Base-by-base conservation (phyloP, 1,140 invertebrate genomes). In the Argopecten irradians region DNA sequence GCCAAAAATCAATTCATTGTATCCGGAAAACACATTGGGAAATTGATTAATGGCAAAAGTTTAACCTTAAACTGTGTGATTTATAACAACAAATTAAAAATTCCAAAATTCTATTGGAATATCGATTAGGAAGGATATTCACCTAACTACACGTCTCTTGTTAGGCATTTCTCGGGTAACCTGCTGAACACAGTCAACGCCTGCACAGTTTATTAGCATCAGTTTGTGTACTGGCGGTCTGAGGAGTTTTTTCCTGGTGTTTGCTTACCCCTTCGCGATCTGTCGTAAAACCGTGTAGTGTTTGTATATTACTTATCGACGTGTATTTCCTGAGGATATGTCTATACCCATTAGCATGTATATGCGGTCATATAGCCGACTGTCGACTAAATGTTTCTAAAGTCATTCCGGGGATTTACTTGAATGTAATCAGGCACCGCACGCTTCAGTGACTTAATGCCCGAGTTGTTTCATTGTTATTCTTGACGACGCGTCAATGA, bases 271-370 rank as follows among this genome's bases (percentile, higher is more conserved):
- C 55, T 71, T 28, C 13, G 22, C 5, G 28, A 71, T 28, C n/a
- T 71, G 55, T 71, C 55, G n/a, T 71, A 71, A 71, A 71, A 71
- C 28, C 55, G n/a, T 71, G 55, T 28, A 28, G n/a, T 71, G 55
- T 71, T 71, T 71, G n/a, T n/a, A 71, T 71, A 71, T 71, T 71
- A 71, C 55, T 71, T 71, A 71, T 71, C 55, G 55, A 71, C 55
- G 55, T 71, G 55, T 71, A 28, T 71, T 71, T 71, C 55, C 55
- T 11, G n/a, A 71, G 55, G 55, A 71, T 71, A 71, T 5, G 16
- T 28, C 55, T 71, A 71, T 11, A 71, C 16, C 55, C 55, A 71
- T 71, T 71, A 71, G 28, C 55, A 71, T 71, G n/a, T 71, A 28
- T 71, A n/a, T 71, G 55, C 11, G 22, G 55, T 71, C 22, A 71